Evolutionary conservation across 2,888 invertebrate species (phyloP).

Genomic region (Caradrina kadenii): DNA sequence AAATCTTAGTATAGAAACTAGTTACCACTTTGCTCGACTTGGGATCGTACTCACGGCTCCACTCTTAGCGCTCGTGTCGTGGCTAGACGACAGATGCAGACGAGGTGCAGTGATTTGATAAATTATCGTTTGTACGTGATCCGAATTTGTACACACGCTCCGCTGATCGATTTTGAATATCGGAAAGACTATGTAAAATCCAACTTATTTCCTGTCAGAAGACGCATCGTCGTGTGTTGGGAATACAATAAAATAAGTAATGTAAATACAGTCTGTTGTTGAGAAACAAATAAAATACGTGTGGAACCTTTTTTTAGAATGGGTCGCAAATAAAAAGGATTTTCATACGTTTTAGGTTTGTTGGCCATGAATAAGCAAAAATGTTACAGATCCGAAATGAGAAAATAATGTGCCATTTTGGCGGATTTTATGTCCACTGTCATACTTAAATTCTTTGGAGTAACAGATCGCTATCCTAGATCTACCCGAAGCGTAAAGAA

Average conservation of each 20-base stretch:
- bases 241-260: slow-evolving; percentile 1
- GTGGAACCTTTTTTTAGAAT: slow-evolving; percentile 10
- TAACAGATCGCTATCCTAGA: no score
- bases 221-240: background rate
- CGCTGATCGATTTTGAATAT: background rate
- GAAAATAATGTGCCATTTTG: no score
- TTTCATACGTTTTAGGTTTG: slow-evolving; percentile 19
- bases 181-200: background rate
- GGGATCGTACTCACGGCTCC: no score
- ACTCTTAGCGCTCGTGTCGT: no score
- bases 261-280: background rate
- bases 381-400: slow-evolving; percentile 14
- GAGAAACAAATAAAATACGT: slow-evolving; percentile 2
- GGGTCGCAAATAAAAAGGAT: slow-evolving; percentile 2
- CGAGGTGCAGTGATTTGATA: no score
- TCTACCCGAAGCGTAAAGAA: no score
- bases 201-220: slow-evolving; percentile 6
- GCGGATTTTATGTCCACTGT: no score
- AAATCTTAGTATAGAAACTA: no score
- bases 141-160: background rate
- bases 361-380: slow-evolving; percentile 11
- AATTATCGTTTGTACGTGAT: background rate
- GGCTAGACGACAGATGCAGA: no score
- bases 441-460: no score
- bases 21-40: no score